Base-by-base conservation (phyloP, 2,797 vertebrate species). In the Zenarchopterus dispar region DNA sequence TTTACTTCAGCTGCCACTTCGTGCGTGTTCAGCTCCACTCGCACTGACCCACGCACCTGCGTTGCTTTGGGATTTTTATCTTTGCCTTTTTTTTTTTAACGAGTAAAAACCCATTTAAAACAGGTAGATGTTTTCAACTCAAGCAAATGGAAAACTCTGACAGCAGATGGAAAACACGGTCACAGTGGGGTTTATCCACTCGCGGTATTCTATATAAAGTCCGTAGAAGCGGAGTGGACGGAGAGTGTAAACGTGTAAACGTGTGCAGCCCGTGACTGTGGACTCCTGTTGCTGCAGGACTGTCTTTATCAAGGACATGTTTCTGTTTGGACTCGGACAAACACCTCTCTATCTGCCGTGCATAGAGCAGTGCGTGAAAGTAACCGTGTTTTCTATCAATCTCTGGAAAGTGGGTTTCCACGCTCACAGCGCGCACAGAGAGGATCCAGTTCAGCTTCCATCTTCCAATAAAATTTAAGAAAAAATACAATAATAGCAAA, bases 291-390 rank as follows among this genome's bases (percentile, higher is more conserved):
- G 23, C 18, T 22, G 4, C 57, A 11, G 58, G 22, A 39, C 21
- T 23, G 36, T 65, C 48, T 8, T 41, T 16, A 26, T 51, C 19
- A 2, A 41, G 56, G 22, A 49, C 16, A 47, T 33, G 52, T 49
- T 49, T 26, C 26, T 57, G 59, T 57, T 59, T 48, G 44, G 36
- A 56, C 23, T 2, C 2, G 16, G 57, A 28, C 54, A 64, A 22
- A 62, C 43, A 15, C 47, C 28, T 54, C 44, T 2, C 0, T n/a
- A 6, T 56, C 36, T 36, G 24, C 45, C 48, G 36, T 28, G 28
- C 11, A 8, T 5, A 24, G 10, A 5, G 36, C 62, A 26, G 65
- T 41, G 82, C 66, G 70, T 75, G 61, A 75, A 81, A 75, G 56
- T 47, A n/a, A 1, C 39, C 8, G 53, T 39, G 43, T 45, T 44